Percentiles rank a stretch among this genome's conserved stretches.
phyloP scores from a whole-genome alignment of 2,888 invertebrate genomes.

The Vesta saturnalis region DNA sequence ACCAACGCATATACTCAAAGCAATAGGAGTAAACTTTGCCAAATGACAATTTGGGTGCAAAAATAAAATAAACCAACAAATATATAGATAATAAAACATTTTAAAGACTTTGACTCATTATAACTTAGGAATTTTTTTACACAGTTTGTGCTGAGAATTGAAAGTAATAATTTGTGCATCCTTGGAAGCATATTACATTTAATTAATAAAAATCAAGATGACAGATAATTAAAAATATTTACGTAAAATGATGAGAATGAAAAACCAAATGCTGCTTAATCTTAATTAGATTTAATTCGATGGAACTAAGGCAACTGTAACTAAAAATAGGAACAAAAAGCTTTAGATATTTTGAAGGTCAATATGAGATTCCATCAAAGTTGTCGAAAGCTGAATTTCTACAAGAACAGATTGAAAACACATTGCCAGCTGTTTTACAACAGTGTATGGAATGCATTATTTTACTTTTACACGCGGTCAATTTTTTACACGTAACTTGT shows the following conservation, averaged over 20 bases:
- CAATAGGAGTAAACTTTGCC: background rate
- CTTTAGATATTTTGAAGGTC: background rate
- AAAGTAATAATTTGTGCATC: background rate
- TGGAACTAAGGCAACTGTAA: background rate
- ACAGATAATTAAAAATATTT: conserved; percentile 8
- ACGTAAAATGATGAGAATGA: background rate
- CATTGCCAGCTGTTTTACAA: conserved; percentile 6
- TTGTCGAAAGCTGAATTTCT: background rate
- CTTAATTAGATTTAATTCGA: background rate
- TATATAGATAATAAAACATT: background rate
- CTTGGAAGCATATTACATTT: background rate
- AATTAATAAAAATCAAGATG: background rate
- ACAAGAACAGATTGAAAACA: conserved; percentile 6
- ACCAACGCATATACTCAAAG: background rate
- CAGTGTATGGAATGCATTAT: conserved; percentile 4
- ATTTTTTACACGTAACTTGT: conserved; percentile 3
- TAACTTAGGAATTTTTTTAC: background rate
- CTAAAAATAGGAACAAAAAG: conserved; percentile 6
- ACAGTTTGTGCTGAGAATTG: background rate
- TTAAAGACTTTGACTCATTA: background rate
- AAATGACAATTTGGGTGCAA: background rate
- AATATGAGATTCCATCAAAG: background rate
- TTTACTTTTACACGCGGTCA: background rate
- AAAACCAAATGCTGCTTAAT: background rate
- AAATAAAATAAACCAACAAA: background rate